Evolutionary conservation across 2,888 invertebrate species (phyloP).

Genomic region (Rhagium mordax): DNA sequence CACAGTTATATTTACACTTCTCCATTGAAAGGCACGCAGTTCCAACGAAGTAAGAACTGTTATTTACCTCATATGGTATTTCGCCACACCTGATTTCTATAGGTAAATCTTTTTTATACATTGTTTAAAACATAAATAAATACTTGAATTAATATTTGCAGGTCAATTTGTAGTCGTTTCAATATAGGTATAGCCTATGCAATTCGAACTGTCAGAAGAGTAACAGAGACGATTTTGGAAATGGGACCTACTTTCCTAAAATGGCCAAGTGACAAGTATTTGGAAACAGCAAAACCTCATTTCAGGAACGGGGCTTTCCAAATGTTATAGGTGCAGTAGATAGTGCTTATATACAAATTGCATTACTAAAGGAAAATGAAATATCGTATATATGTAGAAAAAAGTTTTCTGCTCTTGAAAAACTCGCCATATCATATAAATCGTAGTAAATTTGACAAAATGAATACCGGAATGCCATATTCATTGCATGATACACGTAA

Average conservation of each 20-base stretch:
- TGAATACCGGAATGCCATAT: too few species aligned
- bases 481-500: too few species aligned
- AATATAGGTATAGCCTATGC: conserved; percentile 50
- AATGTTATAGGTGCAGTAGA: not conserved
- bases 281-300: not conserved
- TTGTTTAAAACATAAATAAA: not conserved
- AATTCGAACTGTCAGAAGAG: conserved; percentile 44
- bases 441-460: too few species aligned
- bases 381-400: conserved; percentile 15
- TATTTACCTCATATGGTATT: conserved; percentile 44
- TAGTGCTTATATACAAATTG: conserved; percentile 10
- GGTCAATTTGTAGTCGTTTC: conserved; percentile 50
- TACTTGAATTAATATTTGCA: conserved; percentile 13
- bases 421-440: too few species aligned
- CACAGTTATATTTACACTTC: too few species aligned
- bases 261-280: not conserved
- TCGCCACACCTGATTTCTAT: conserved; percentile 47
- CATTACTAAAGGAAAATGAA: conserved; percentile 2
- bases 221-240: conserved; percentile 19
- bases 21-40: conserved; percentile 34
- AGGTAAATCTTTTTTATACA: conserved; percentile 29
- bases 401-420: not conserved
- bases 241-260: not conserved
- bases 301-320: conserved; percentile 9
- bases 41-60: conserved; percentile 32